Percentiles rank a stretch among this genome's conserved stretches.
Evolutionary conservation across 1,140 invertebrate genomes (phyloP).

Genomic region (Adoxophyes honmai): DNA sequence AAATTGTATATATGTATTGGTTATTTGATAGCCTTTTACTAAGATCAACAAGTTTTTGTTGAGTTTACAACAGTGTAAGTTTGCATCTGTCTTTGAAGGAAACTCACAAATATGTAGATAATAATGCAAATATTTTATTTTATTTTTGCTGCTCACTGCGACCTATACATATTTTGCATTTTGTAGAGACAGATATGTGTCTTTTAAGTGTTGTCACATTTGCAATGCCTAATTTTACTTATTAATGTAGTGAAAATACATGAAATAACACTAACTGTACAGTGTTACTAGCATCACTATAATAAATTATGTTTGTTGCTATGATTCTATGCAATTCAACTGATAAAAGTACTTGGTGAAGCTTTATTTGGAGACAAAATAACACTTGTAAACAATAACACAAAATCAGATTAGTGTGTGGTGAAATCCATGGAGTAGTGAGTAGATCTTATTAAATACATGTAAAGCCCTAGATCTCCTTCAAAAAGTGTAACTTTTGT

Average conservation of each 20-base stretch:
- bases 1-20: neutral
- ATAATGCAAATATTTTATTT: too few relatives aligned
- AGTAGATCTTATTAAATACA: neutral
- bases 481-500: neutral
- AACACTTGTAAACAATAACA: neutral
- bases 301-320: too few relatives aligned
- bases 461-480: neutral
- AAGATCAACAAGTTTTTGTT: neutral
- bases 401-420: constrained; percentile 1
- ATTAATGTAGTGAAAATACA: too few relatives aligned
- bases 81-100: neutral
- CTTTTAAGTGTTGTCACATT: neutral
- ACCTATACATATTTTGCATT: neutral
- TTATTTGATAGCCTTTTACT: neutral
- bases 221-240: too few relatives aligned
- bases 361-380: neutral
- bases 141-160: neutral
- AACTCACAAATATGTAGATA: neutral
- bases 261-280: too few relatives aligned
- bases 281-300: too few relatives aligned
- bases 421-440: neutral
- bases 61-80: neutral
- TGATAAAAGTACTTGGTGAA: too few relatives aligned
- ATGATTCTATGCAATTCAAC: too few relatives aligned
- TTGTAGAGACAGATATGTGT: neutral